Conservation (phyloP, 2,113 vertebrate species). For the Pan troglodytes region NHGRI_mPanTro3-v2.1_pri NC_072417.2:12628501-12629000, state of each 20-base stretch:
- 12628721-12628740: not conserved
- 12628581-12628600: not conserved
- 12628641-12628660: not conserved
- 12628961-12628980: too few relatives aligned
- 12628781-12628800: constrained; percentile 26
- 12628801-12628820: constrained; percentile 4
- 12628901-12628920: not conserved
- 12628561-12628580: not conserved
- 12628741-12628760: not conserved
- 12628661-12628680: constrained; percentile 1
- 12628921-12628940: not conserved
- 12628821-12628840: constrained; percentile 39
- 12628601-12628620: not conserved
- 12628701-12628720: constrained; percentile 12
- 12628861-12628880: not conserved
- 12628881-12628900: not conserved
- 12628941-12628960: not conserved
- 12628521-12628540: not conserved
- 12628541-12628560: not conserved
- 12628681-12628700: constrained; percentile 10
- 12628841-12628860: not conserved
- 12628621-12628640: not conserved
- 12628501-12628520: not conserved
- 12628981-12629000: too few relatives aligned
- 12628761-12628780: not conserved